Evolutionary conservation across 2,113 vertebrate genomes (phyloP).

Genomic region (Eudyptes chrysolophus): DNA sequence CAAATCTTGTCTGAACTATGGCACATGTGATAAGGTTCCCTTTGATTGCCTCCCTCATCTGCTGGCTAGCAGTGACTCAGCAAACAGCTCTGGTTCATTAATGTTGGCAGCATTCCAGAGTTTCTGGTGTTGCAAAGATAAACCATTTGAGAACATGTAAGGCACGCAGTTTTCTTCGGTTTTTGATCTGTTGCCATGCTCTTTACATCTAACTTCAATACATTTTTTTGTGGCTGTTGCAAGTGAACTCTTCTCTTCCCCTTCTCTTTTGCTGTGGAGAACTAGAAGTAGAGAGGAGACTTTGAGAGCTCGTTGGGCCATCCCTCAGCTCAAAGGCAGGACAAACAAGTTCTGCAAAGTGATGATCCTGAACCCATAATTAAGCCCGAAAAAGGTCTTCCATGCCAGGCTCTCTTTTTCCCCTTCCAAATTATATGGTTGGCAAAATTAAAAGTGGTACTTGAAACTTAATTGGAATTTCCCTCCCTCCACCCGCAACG

Average conservation of each 20-base stretch:
- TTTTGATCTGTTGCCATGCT: background rate
- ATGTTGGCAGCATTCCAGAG: slow-evolving; percentile 9
- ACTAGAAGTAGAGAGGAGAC: background rate
- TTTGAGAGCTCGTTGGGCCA: background rate
- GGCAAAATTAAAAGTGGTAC: background rate
- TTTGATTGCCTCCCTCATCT: background rate
- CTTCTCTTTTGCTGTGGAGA: background rate
- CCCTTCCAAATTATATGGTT: background rate
- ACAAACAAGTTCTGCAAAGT: background rate
- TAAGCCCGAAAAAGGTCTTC: background rate
- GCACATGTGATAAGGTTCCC: background rate
- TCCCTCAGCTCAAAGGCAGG: background rate
- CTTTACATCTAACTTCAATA: background rate
- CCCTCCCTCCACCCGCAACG: background rate
- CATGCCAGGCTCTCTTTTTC: background rate
- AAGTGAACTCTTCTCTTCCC: background rate
- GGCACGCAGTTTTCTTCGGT: background rate
- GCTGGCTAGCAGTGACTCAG: slow-evolving; percentile 48
- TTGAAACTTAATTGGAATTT: background rate
- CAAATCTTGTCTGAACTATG: background rate
- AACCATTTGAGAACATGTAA: background rate
- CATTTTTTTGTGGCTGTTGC: background rate
- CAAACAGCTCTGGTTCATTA: slow-evolving; percentile 44
- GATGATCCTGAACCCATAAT: background rate
- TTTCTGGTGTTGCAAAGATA: slow-evolving; percentile 22